Evolutionary conservation across 1,140 invertebrate genomes (phyloP), one percentile per base, ranked within the genome.

Genomic region (Choristoneura fumiferana): DNA sequence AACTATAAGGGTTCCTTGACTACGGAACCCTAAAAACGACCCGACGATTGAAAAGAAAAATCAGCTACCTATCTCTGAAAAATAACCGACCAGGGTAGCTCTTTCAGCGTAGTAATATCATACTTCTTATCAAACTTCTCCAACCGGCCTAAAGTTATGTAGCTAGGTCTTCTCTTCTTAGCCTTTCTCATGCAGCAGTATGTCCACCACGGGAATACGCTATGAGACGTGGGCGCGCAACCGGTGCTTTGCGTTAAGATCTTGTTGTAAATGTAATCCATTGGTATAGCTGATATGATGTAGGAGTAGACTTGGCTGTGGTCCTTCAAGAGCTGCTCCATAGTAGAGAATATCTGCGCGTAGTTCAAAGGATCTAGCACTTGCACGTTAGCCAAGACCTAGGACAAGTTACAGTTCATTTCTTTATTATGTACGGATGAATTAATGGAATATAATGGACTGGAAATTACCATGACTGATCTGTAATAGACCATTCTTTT

Each of bases 1-100:
- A n/a, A n/a, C n/a, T n/a, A n/a, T n/a, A n/a, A n/a, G n/a, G n/a
- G 22, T 29, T 6, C 22, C 22, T 29, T 29, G 22, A 29, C 22
- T 29, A 29, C 6, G 22, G 6, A 29, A 29, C 22, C 22, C 22
- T 29, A 29, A 29, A 6, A 29, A 6, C 22, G 6, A 2, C 22
- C 6, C 2, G 22, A 29, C n/a, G n/a, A n/a, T n/a, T n/a, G n/a
- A n/a, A n/a, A n/a, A 1, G 35, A 9, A 22, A 1, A 18, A 43
- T 43, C 4, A 2, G 35, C 8, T 4, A 3, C n/a, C 35, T 78
- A 84, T 71, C 78, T 75, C 17, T 85, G 69, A 54, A 87, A 87
- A 43, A 87, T 85, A 17, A 87, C 82, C 17, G 84, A 84, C 84
- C 84, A 87, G 1, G 84, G 84, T n/a, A 87, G 36, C 15, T 76